Conservation (phyloP, 2,888 invertebrate species). For the Phortica okadai region DNA sequence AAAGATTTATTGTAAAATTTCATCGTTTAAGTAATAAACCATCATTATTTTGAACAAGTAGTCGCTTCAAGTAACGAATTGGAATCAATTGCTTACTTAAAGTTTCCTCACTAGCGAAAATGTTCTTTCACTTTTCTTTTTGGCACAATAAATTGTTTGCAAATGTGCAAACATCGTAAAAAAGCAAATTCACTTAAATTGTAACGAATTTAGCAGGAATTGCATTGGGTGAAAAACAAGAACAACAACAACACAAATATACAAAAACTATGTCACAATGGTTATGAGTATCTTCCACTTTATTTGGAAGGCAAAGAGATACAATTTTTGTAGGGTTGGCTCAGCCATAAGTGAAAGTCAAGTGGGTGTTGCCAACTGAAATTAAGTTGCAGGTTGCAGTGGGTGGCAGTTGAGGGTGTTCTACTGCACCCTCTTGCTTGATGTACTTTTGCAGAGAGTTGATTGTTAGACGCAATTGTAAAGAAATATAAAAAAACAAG, state of each 20-base stretch:
- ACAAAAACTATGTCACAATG: constrained; percentile 1
- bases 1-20: too few relatives aligned
- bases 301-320: background rate
- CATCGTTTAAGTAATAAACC: too few relatives aligned
- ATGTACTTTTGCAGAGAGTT: background rate
- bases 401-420: background rate
- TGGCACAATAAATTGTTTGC: constrained; percentile 19
- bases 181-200: constrained; percentile 29
- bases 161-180: constrained; percentile 30
- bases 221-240: constrained; percentile 12
- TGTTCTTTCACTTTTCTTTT: constrained; percentile 4
- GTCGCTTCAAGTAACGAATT: background rate
- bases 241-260: constrained; percentile 8
- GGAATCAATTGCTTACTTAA: background rate
- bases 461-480: background rate
- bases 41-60: background rate
- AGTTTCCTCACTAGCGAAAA: background rate
- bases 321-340: background rate
- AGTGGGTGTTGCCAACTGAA: constrained; percentile 27
- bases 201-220: constrained; percentile 28
- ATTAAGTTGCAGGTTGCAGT: constrained; percentile 20
- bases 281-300: constrained; percentile 5
- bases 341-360: constrained; percentile 6
- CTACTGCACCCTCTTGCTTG: background rate
- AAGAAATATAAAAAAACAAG: background rate